These are phyloP conservation scores for Lacanobia oleracea DNA, from an alignment of 2,888 invertebrate species.

Conservation along the genomic window DNA sequence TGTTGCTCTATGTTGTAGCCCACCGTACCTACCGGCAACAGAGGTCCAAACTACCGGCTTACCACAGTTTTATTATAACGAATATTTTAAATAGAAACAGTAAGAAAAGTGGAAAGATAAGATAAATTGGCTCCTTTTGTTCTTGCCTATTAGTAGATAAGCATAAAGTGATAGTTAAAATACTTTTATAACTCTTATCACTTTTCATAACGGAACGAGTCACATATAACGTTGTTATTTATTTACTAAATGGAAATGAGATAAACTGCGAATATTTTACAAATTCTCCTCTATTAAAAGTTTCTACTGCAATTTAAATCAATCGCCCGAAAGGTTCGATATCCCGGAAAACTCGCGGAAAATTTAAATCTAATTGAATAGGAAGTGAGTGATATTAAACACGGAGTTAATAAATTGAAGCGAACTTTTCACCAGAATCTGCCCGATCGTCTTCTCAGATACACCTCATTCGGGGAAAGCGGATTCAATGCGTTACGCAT, in stretches of 20 bases:
- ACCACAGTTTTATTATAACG: not conserved
- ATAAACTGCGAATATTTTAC: not conserved
- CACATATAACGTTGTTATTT: not conserved
- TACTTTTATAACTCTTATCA: constrained; percentile 1
- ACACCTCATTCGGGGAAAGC: constrained; percentile 52
- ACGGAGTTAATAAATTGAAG: not conserved
- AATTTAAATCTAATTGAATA: constrained; percentile 18
- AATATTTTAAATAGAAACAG: constrained; percentile 5
- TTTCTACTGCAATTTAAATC: not conserved
- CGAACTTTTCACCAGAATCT: constrained; percentile 37
- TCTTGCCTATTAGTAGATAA: constrained; percentile 2
- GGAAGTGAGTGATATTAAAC: constrained; percentile 22
- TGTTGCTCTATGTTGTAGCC: too few relatives aligned
- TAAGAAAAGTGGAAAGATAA: constrained; percentile 20
- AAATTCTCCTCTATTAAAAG: not conserved
- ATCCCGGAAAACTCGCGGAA: constrained; percentile 6
- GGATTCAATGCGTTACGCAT: constrained; percentile 63
- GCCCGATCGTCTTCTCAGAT: constrained; percentile 18
- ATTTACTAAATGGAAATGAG: not conserved
- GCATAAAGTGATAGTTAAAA: not conserved
- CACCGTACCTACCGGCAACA: too few relatives aligned
- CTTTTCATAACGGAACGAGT: not conserved
- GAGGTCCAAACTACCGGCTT: not conserved
- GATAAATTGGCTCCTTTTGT: constrained; percentile 12
- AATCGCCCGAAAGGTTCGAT: not conserved